Conservation (phyloP, 1,140 invertebrate genomes). For the Zelostemma sp. region DNA sequence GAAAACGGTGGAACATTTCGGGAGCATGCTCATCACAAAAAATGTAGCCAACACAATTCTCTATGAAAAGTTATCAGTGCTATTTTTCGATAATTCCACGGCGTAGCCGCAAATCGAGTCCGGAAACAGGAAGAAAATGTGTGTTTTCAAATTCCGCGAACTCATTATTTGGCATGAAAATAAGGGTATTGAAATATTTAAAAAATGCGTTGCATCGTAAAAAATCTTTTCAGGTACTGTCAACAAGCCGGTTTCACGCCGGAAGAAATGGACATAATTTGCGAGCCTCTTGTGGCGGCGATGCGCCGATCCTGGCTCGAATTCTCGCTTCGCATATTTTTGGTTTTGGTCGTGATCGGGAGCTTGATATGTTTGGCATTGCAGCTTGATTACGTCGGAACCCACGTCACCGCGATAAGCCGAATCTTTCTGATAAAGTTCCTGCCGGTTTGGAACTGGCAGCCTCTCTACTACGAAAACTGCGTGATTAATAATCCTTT, state of each 20-base stretch:
- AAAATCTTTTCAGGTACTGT: conserved; percentile 73
- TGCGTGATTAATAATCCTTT: conserved; percentile 80
- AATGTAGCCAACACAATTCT: too few species aligned
- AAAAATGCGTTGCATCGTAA: neutral
- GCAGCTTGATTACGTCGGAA: conserved; percentile 71
- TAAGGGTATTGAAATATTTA: too few species aligned
- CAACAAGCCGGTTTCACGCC: conserved; percentile 77
- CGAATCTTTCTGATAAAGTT: conserved; percentile 77
- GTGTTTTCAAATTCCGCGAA: too few species aligned
- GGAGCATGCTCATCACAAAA: too few species aligned
- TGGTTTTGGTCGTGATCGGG: conserved; percentile 66
- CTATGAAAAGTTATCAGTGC: too few species aligned
- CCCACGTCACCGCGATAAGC: conserved; percentile 73
- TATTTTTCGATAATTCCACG: too few species aligned
- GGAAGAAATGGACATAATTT: conserved; percentile 78
- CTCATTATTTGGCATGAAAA: too few species aligned
- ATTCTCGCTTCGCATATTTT: conserved; percentile 68
- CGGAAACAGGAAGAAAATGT: too few species aligned
- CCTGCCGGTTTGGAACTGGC: conserved; percentile 85
- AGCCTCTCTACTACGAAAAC: conserved; percentile 79
- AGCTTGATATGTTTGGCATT: conserved; percentile 66
- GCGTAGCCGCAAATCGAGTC: too few species aligned
- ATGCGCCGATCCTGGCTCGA: conserved; percentile 74
- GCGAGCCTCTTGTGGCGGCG: conserved; percentile 74
- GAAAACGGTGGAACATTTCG: too few species aligned